Conservation (phyloP, 53 echinoderm and acorn worm species). For the Actinopyga echinites region DNA sequence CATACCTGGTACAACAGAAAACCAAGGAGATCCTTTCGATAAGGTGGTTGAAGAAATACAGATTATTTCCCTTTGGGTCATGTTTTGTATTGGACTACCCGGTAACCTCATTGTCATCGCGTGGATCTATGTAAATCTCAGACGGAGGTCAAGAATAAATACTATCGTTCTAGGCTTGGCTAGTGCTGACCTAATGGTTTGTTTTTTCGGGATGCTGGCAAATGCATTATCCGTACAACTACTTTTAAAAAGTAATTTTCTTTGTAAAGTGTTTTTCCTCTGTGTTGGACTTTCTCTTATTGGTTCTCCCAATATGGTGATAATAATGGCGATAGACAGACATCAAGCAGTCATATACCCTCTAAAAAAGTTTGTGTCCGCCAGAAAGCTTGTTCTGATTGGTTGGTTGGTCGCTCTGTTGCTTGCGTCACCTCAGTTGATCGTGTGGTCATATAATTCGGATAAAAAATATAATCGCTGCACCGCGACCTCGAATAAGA, state of each 20-base stretch:
- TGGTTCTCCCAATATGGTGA: slow-evolving; percentile 80
- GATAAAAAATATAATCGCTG: slow-evolving; percentile 30
- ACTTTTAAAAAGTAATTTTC: slow-evolving; percentile 3
- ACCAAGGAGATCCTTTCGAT: too few species aligned
- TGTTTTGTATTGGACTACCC: slow-evolving; percentile 79
- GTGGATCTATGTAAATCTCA: slow-evolving; percentile 77
- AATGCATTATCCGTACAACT: slow-evolving; percentile 50
- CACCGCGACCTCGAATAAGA: slow-evolving; percentile 41
- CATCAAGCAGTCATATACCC: slow-evolving; percentile 91
- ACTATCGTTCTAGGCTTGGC: slow-evolving; percentile 86
- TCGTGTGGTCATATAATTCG: slow-evolving; percentile 61
- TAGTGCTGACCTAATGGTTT: slow-evolving; percentile 90
- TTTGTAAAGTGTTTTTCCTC: slow-evolving; percentile 36
- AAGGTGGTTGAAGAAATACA: slow-evolving; percentile 21
- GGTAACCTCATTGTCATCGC: slow-evolving; percentile 80
- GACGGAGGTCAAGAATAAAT: slow-evolving; percentile 79
- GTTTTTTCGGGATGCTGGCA: slow-evolving; percentile 83
- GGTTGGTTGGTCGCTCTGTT: slow-evolving; percentile 68
- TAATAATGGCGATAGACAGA: slow-evolving; percentile 84
- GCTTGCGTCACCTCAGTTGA: slow-evolving; percentile 70
- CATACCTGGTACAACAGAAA: too few species aligned
- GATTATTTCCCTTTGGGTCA: slow-evolving; percentile 66
- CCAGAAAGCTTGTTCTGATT: slow-evolving; percentile 57
- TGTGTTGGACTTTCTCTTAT: slow-evolving; percentile 71
- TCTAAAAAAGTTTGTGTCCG: slow-evolving; percentile 71